Evolutionary conservation across 2,888 invertebrate genomes (phyloP), one percentile per base, ranked within the genome.

Genomic region (Nomada fucata): DNA sequence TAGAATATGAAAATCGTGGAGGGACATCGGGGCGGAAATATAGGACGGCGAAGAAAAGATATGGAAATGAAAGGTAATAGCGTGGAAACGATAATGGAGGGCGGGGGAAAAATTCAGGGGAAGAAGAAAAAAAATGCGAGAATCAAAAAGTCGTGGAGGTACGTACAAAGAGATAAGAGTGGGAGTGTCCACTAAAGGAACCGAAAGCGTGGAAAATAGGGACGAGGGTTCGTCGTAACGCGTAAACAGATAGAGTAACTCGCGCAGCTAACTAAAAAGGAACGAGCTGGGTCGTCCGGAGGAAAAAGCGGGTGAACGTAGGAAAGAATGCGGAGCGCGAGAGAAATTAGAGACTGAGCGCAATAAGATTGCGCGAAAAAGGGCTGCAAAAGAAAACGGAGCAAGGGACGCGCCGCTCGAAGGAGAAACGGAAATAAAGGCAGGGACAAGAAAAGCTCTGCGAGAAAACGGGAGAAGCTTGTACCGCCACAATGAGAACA

Each of bases 271-370:
- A n/a, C 9, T 26, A 50, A 18, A 47, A 47, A 15, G 20, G 20
- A 1, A 15, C 10, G 23, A 18, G 47, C 36, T 26, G 36, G 2
- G 47, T 47, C 15, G 15, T 47, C 13, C 15, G 47, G 47, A 15
- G 2, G 47, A 15, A 47, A 15, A 47, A 26, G 26, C 65, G 44
- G 57, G n/a, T 0, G 13, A 10, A 42, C 20, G 59, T 4, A 29
- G 23, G 42, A 29, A 2, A 50, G 60, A 52, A 60, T 23, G 26
- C 3, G 47, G n/a, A 60, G 60, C 60, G 29, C 29, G 36, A 36
- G 20, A 50, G 50, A 71, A 77, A 77, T 77, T 65, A 77, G 60
- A 29, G 60, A 53, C 47, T 53, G 47, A 73, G 52, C 67, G 47
- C 44, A 53, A 74, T 77, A 65, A 60, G 65, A 77, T 74, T 73